Percentiles rank a stretch among this genome's conserved stretches.
These are phyloP conservation scores for Oplegnathus fasciatus DNA, from an alignment of 2,113 vertebrate genomes.

Conservation along the genomic window DNA sequence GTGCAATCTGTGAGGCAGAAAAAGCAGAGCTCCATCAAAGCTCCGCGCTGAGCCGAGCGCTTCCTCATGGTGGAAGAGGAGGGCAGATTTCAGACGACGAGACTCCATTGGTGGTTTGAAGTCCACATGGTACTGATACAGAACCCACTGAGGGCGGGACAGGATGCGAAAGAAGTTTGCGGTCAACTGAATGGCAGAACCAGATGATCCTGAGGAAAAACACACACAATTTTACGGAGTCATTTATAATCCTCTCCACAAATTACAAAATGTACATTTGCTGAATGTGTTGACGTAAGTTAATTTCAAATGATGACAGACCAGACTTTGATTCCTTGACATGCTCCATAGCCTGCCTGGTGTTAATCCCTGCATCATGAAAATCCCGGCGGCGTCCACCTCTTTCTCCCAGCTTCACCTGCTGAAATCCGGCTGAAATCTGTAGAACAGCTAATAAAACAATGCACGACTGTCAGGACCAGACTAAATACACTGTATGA, in stretches of 20 bases:
- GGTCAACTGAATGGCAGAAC: conserved; percentile 83
- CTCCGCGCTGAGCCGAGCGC: conserved; percentile 87
- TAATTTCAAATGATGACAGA: conserved; percentile 51
- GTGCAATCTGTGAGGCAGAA: conserved; percentile 87
- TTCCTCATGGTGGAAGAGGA: conserved; percentile 91
- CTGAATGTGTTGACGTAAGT: not conserved
- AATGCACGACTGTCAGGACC: not conserved
- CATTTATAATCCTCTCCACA: not conserved
- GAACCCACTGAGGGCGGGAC: conserved; percentile 92
- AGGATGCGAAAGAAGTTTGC: conserved; percentile 91
- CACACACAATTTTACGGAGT: not conserved
- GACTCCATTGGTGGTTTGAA: conserved; percentile 93
- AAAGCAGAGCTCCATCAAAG: conserved; percentile 92
- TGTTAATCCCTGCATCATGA: conserved; percentile 90
- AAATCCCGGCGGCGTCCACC: conserved; percentile 91
- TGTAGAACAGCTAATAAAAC: conserved; percentile 75
- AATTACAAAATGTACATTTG: not conserved
- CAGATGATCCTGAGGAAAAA: conserved; percentile 86
- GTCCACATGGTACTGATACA: conserved; percentile 94
- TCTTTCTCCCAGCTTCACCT: conserved; percentile 89
- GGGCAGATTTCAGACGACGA: conserved; percentile 87
- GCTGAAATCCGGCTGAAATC: conserved; percentile 92
- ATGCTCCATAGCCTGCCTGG: conserved; percentile 90
- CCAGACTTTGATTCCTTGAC: conserved; percentile 92
- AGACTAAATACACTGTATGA: not conserved